These are phyloP conservation scores for Andricus quercusramuli DNA, from an alignment of 2,888 invertebrate species.

Conservation along the genomic window DNA sequence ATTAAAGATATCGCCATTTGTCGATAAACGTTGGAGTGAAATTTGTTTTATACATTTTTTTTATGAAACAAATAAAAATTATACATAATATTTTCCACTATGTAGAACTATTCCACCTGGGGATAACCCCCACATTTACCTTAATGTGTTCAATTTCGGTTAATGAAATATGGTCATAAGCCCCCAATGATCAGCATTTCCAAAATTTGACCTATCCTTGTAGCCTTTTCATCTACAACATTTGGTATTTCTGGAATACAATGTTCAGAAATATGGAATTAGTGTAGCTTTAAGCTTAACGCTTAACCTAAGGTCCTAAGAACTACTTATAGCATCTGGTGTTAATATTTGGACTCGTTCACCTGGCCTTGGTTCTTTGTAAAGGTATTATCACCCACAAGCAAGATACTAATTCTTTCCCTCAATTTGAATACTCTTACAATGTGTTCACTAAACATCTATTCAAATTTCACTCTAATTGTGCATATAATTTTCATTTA, in stretches of 20 bases:
- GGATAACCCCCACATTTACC: no score
- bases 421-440: conserved; percentile 5
- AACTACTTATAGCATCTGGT: conserved; percentile 17
- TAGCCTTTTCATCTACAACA: conserved; percentile 8
- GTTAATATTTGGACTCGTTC: conserved; percentile 20
- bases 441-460: not conserved
- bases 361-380: conserved; percentile 30
- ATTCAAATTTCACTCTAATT: not conserved
- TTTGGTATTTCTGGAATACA: conserved; percentile 1
- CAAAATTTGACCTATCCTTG: conserved; percentile 23
- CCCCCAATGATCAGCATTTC: not conserved
- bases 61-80: no score
- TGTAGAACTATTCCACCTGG: no score
- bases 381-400: conserved; percentile 25
- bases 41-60: no score
- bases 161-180: not conserved
- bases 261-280: not conserved
- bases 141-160: conserved; percentile 41
- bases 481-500: no score
- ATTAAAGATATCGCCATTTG: no score
- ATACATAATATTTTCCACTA: no score
- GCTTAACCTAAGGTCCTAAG: not conserved
- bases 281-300: conserved; percentile 1
- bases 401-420: conserved; percentile 9
- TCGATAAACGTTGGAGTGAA: no score